A percentile compares a stretch with the other conserved stretches of the same genome.
These are phyloP conservation scores for Geopemphigus sp. DNA, from an alignment of 1,140 invertebrate genomes.

Conservation along the genomic window DNA sequence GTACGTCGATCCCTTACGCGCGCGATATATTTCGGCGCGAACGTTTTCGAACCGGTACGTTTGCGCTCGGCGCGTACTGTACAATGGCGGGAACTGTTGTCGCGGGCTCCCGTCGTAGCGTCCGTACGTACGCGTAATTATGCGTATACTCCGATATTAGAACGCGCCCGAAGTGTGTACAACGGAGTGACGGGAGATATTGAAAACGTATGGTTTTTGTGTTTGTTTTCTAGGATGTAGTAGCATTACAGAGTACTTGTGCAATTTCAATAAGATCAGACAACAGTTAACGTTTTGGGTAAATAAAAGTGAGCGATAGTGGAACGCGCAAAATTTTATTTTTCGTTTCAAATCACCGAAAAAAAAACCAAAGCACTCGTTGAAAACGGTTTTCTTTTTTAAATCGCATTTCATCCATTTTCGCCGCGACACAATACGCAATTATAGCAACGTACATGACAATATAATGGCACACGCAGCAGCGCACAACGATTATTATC, in stretches of 20 bases:
- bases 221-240: slow-evolving; percentile 35
- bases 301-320: slow-evolving; percentile 3
- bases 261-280: slow-evolving; percentile 37
- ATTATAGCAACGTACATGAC: neutral
- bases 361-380: slow-evolving; percentile 15
- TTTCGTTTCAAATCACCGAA: neutral
- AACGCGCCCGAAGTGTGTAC: too few species aligned
- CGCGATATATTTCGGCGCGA: too few species aligned
- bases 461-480: neutral
- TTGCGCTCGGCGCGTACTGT: too few species aligned
- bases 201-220: neutral
- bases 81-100: too few species aligned
- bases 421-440: neutral
- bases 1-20: too few species aligned
- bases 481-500: neutral
- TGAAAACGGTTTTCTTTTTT: neutral
- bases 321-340: neutral
- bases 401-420: neutral
- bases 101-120: too few species aligned
- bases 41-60: too few species aligned
- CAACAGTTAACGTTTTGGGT: slow-evolving; percentile 33
- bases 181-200: too few species aligned
- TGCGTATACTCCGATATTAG: too few species aligned
- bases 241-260: neutral
- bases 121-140: too few species aligned